phyloP scores from a whole-genome alignment of 2,797 vertebrate species.

The Siniperca obscura region DNA sequence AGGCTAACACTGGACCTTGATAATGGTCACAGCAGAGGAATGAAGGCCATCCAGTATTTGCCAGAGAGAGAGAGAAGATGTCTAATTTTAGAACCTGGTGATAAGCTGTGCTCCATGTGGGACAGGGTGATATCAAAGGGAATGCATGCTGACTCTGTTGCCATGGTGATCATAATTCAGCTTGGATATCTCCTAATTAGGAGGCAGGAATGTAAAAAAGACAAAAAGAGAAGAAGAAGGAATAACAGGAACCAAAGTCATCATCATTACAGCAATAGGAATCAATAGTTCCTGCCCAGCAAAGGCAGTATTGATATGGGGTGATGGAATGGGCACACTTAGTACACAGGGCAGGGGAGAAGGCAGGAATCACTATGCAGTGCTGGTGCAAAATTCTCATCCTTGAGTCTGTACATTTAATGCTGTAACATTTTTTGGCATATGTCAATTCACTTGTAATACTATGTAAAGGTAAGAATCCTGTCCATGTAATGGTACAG shows the following conservation, averaged over 20 bases:
- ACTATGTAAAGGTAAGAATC: neutral
- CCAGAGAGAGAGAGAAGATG: constrained; percentile 36
- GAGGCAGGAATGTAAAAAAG: constrained; percentile 53
- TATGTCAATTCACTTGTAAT: neutral
- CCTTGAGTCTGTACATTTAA: neutral
- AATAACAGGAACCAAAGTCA: constrained; percentile 44
- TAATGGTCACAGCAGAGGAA: constrained; percentile 34
- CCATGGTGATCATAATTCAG: constrained; percentile 83
- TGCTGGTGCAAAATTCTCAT: neutral
- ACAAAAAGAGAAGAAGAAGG: constrained; percentile 21
- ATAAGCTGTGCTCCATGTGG: constrained; percentile 77
- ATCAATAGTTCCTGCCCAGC: constrained; percentile 42
- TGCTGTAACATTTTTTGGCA: neutral
- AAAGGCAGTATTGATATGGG: constrained; percentile 6
- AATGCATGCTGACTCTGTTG: constrained; percentile 81
- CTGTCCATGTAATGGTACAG: no score
- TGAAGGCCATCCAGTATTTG: constrained; percentile 44
- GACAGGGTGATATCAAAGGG: constrained; percentile 81
- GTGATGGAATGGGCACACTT: neutral
- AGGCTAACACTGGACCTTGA: neutral
- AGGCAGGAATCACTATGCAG: neutral
- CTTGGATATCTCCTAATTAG: constrained; percentile 80
- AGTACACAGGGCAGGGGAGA: neutral
- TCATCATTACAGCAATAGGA: constrained; percentile 38
- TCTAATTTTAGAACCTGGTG: constrained; percentile 82